Percentiles rank a stretch among this genome's conserved stretches.
Conservation (phyloP, 2,797 vertebrate genomes). For the Malurus splendens region DNA sequence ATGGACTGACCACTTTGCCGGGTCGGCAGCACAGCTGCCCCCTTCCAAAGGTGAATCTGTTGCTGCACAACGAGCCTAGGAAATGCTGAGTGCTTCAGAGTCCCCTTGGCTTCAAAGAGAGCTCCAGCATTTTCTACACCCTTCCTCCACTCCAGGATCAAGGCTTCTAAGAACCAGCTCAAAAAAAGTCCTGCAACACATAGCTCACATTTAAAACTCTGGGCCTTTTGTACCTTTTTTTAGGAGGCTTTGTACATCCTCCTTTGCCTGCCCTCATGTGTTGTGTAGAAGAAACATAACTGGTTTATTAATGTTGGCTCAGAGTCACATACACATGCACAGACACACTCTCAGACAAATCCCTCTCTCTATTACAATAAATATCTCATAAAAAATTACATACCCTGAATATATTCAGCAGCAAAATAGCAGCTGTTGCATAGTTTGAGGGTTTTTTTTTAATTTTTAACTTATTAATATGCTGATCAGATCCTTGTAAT, state of each 20-base stretch:
- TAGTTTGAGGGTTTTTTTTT: conserved; percentile 1
- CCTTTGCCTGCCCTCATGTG: neutral
- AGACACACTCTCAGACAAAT: neutral
- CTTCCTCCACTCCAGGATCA: neutral
- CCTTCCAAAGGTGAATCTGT: neutral
- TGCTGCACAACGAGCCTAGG: neutral
- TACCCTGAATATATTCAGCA: conserved; percentile 57
- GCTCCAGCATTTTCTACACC: neutral
- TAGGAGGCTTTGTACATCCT: neutral
- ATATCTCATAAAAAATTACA: conserved; percentile 69
- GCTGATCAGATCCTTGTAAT: conserved; percentile 69
- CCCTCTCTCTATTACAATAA: conserved; percentile 59
- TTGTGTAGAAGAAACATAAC: conserved; percentile 45
- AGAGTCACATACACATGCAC: conserved; percentile 16
- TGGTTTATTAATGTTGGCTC: conserved; percentile 34
- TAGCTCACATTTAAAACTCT: neutral
- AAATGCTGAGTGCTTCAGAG: neutral
- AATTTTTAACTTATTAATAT: conserved; percentile 70
- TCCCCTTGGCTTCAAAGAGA: neutral
- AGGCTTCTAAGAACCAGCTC: neutral
- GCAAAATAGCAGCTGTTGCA: conserved; percentile 70
- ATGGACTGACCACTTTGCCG: neutral
- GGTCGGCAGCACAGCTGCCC: neutral
- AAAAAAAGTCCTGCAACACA: neutral
- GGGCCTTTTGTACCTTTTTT: neutral